Base-by-base conservation (phyloP, 1,140 invertebrate genomes). In the Drosophila rhopaloa region DNA sequence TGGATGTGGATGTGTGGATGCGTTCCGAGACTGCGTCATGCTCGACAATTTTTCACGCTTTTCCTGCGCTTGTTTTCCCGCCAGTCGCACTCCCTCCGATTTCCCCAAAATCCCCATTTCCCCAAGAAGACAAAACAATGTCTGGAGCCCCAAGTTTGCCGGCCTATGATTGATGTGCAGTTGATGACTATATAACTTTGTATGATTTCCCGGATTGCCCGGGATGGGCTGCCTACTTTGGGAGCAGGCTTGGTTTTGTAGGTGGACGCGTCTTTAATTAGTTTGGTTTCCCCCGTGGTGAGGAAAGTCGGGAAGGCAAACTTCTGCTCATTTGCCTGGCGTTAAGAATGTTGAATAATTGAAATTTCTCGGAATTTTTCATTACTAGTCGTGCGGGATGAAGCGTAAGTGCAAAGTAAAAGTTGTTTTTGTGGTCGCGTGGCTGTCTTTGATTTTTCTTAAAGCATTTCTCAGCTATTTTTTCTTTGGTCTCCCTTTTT, bases 281-380 rank as follows among this genome's bases (percentile, higher is more conserved):
- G 84, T 90, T 89, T 58, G 66, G 58, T 61, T 73, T 58, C 54
- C 56, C 48, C 61, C 47, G 29, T 5, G 47, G 27, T 47, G 10
- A 11, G 27, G n/a, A 32, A 37, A 55, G 62, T 65, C 58, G n/a
- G 51, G 54, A 24, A 46, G 54, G 46, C 46, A 35, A 54, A 50
- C 70, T 65, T 63, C 41, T 50, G 58, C 79, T 62, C 75, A 82
- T 83, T 88, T 88, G 66, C 83, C 66, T 83, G 83, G 83, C 83
- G 83, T 88, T 89, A 88, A 89, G 89, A 89, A 88, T 88, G 80
- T 88, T 88, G 84, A 88, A 88, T 88, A 88, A 89, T 88, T 89
- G 82, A 89, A 88, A 88, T 84, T 88, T 88, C 84, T 75, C 47
- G 51, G 84, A 88, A 88, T 80, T 88, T 71, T 89, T 77, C 78